A percentile compares a stretch with the other conserved stretches of the same genome.
phyloP scores from a whole-genome alignment of 2,888 invertebrate species.

The Lithophane ornitopus region DNA sequence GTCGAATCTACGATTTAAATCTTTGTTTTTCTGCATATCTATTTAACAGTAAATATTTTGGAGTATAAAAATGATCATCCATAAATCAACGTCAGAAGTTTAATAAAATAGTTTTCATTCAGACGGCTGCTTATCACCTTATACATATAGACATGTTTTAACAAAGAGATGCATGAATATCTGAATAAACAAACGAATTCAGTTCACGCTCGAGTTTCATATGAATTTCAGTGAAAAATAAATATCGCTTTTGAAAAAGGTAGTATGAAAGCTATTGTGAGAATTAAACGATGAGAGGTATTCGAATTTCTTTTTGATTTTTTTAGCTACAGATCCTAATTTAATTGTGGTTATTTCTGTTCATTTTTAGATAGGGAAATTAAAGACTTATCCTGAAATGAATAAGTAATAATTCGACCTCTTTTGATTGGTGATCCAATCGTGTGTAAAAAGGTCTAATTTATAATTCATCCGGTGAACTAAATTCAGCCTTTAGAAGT shows the following conservation, averaged over 20 bases:
- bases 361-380: not conserved
- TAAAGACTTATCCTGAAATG: constrained; percentile 13
- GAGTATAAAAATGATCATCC: not conserved
- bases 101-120: constrained; percentile 30
- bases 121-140: constrained; percentile 3
- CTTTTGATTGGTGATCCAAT: constrained; percentile 29
- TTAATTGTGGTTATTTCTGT: not conserved
- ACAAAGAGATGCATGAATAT: constrained; percentile 58
- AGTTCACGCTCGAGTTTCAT: constrained; percentile 42
- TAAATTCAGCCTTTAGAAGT: constrained; percentile 21
- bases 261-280: constrained; percentile 16
- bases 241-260: constrained; percentile 49
- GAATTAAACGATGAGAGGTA: constrained; percentile 3
- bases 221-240: constrained; percentile 55
- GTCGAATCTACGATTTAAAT: not conserved
- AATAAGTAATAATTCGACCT: constrained; percentile 35
- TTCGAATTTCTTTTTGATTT: constrained; percentile 21
- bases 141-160: constrained; percentile 38
- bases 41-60: not conserved
- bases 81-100: constrained; percentile 27
- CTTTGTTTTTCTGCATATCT: not conserved
- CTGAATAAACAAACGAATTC: constrained; percentile 56
- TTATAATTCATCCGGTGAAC: constrained; percentile 10
- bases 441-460: constrained; percentile 26
- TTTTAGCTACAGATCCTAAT: not conserved